Conservation (phyloP, 2,888 invertebrate species). For the Oeneis ivallda region DNA sequence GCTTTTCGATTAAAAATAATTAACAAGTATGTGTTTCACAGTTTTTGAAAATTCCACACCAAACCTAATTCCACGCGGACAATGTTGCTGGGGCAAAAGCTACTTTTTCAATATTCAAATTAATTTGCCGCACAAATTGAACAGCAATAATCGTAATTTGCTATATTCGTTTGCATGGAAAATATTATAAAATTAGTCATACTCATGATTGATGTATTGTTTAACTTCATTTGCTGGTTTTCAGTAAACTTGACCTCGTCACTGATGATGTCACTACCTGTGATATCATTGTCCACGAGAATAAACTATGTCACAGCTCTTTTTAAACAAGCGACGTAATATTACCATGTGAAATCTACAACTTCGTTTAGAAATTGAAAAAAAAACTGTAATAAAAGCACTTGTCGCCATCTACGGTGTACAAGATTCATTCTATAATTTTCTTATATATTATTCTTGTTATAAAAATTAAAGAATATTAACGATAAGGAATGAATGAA, state of each 20-base stretch:
- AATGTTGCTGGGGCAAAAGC: too few species aligned
- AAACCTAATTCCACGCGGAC: too few species aligned
- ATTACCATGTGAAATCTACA: too few species aligned
- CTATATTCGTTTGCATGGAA: background rate
- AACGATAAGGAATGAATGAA: too few species aligned
- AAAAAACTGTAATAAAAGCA: background rate
- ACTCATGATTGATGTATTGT: conserved; percentile 19
- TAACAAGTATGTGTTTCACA: too few species aligned
- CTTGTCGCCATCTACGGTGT: too few species aligned
- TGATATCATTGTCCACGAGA: conserved; percentile 50
- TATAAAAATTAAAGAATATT: too few species aligned
- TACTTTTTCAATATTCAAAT: too few species aligned
- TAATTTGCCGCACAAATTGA: background rate
- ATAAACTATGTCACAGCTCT: background rate
- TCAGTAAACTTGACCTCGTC: conserved; percentile 19
- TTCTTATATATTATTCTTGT: too few species aligned
- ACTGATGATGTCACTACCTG: conserved; percentile 49
- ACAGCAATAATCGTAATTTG: background rate
- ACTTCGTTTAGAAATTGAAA: background rate
- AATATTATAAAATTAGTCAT: conserved; percentile 18
- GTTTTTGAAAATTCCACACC: too few species aligned
- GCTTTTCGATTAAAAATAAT: too few species aligned
- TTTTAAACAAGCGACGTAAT: background rate
- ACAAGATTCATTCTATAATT: too few species aligned
- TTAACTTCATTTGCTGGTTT: conserved; percentile 10